Conservation (phyloP, 2,113 vertebrate species). For the Rhinichthys klamathensis region DNA sequence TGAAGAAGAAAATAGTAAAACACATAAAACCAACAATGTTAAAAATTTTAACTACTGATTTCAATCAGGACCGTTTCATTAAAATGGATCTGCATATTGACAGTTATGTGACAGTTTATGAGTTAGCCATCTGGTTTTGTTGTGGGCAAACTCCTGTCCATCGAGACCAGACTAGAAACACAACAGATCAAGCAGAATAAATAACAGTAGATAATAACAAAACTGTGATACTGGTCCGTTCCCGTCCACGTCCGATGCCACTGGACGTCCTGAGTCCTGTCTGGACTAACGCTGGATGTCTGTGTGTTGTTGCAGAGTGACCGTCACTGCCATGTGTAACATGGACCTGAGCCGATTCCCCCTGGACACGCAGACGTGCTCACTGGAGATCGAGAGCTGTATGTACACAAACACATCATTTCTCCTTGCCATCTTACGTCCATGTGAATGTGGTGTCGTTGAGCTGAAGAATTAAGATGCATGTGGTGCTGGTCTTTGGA, state of each 20-base stretch:
- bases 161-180: too few species aligned
- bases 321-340: conserved; percentile 98
- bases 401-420: conserved; percentile 68
- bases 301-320: conserved; percentile 80
- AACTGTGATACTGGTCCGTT: too few species aligned
- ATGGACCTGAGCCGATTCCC: conserved; percentile 99
- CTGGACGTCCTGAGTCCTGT: neutral
- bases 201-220: too few species aligned
- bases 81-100: too few species aligned
- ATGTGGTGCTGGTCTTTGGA: neutral
- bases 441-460: neutral
- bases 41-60: too few species aligned
- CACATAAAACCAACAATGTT: too few species aligned
- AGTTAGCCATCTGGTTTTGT: too few species aligned
- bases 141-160: too few species aligned
- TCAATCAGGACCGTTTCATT: too few species aligned
- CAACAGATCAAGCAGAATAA: too few species aligned
- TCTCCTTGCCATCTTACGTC: neutral
- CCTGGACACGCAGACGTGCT: conserved; percentile 96
- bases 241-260: neutral
- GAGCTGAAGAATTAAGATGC: neutral
- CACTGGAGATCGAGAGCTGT: conserved; percentile 98
- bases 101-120: too few species aligned
- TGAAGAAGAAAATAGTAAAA: too few species aligned
- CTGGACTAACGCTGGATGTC: neutral